Conservation (phyloP, 2,888 invertebrate genomes). For the Leuctra nigra region DNA sequence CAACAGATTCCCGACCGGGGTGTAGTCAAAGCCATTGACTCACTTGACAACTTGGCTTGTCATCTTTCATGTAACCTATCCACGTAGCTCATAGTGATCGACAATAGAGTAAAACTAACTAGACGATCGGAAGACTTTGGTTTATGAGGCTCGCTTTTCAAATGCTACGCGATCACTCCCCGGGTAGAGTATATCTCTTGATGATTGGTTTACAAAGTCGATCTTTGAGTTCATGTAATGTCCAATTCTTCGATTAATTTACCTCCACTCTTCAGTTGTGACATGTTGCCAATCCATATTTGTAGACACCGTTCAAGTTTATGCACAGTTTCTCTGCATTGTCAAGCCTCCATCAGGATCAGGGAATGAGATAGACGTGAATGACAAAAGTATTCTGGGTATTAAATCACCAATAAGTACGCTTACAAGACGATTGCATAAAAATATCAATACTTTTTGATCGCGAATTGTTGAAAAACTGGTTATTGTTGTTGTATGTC, state of each 20-base stretch:
- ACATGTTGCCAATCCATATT: constrained; percentile 22
- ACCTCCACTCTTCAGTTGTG: constrained; percentile 18
- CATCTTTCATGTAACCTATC: too few relatives aligned
- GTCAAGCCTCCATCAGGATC: constrained; percentile 15
- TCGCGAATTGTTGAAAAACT: constrained; percentile 17
- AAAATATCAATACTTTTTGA: constrained; percentile 18
- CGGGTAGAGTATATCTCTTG: too few relatives aligned
- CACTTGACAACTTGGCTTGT: too few relatives aligned
- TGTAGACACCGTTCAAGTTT: constrained; percentile 18
- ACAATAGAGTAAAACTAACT: too few relatives aligned
- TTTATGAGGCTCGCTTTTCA: too few relatives aligned
- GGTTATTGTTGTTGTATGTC: constrained; percentile 12
- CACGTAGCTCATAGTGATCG: too few relatives aligned
- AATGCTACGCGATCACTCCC: too few relatives aligned
- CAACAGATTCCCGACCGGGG: too few relatives aligned
- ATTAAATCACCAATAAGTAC: constrained; percentile 19
- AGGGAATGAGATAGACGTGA: constrained; percentile 1
- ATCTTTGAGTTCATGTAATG: constrained; percentile 12
- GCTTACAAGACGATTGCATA: constrained; percentile 7
- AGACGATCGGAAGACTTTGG: too few relatives aligned
- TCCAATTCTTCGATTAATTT: constrained; percentile 26
- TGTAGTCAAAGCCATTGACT: too few relatives aligned
- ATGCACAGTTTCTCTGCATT: background rate
- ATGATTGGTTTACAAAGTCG: constrained; percentile 5
- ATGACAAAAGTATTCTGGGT: constrained; percentile 7